Evolutionary conservation across 1,140 invertebrate species (phyloP).

Genomic region (Ceratina calcarata): DNA sequence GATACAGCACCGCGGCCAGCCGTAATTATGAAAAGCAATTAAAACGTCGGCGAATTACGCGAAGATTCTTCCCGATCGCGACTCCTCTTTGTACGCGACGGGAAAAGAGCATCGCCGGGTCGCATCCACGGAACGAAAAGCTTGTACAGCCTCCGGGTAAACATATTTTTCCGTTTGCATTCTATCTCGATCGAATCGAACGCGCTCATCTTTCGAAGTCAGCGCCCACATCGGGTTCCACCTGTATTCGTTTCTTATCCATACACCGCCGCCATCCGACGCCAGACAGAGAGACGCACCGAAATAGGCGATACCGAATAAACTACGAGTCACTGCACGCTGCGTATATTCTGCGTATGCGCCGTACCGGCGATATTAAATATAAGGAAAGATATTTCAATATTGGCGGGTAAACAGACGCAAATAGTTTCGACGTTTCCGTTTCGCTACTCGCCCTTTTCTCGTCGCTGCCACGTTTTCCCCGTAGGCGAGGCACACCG

Average conservation of each 20-base stretch:
- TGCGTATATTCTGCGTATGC: neutral
- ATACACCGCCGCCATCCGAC: too few species aligned
- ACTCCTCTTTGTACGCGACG: too few species aligned
- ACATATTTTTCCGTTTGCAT: slow-evolving; percentile 44
- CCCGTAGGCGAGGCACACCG: neutral
- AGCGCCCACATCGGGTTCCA: slow-evolving; percentile 23
- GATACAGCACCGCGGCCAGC: neutral
- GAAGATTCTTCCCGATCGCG: neutral
- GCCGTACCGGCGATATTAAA: slow-evolving; percentile 70
- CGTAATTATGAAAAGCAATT: slow-evolving; percentile 30
- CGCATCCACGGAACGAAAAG: neutral
- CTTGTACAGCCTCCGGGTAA: slow-evolving; percentile 19
- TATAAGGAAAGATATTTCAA: slow-evolving; percentile 75
- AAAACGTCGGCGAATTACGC: neutral
- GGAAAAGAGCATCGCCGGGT: neutral
- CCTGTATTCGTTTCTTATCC: slow-evolving; percentile 24
- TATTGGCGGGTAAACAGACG: slow-evolving; percentile 69
- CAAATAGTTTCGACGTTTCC: slow-evolving; percentile 47
- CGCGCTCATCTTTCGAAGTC: slow-evolving; percentile 37
- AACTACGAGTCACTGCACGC: slow-evolving; percentile 11
- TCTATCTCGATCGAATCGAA: slow-evolving; percentile 40
- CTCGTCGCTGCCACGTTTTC: neutral
- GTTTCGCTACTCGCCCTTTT: slow-evolving; percentile 7
- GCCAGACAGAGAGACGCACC: neutral
- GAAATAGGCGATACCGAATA: slow-evolving; percentile 34